Conservation (phyloP, 2,113 vertebrate species). For the Mobula birostris region DNA sequence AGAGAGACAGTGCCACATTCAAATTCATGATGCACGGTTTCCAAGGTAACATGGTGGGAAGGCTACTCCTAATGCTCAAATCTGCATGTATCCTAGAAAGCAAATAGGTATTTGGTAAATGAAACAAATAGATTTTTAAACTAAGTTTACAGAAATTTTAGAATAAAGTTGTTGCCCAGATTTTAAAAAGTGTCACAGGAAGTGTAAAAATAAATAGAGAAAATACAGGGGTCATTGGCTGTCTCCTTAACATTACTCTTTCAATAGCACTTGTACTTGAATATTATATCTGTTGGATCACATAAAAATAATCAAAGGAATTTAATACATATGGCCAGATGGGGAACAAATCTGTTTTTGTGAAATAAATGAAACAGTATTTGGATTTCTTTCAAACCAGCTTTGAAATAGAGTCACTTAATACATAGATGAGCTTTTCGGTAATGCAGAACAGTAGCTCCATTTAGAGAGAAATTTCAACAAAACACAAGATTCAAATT, state of each 20-base stretch:
- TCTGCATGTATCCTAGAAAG: background rate
- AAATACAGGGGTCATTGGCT: background rate
- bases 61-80: background rate
- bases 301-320: conserved; percentile 3
- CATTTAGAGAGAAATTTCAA: background rate
- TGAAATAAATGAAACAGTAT: background rate
- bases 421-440: background rate
- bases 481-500: background rate
- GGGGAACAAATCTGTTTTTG: background rate
- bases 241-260: background rate
- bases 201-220: background rate
- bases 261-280: background rate
- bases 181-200: background rate
- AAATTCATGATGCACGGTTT: background rate
- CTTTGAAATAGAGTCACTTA: background rate
- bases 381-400: background rate
- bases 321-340: conserved; percentile 18
- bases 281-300: background rate
- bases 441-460: background rate
- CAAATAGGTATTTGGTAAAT: background rate
- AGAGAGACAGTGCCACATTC: background rate
- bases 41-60: background rate
- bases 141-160: background rate
- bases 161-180: background rate
- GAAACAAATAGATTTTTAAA: background rate